Evolutionary conservation across 1,140 invertebrate species (phyloP).

Genomic region (Gonioctena quinquepunctata): DNA sequence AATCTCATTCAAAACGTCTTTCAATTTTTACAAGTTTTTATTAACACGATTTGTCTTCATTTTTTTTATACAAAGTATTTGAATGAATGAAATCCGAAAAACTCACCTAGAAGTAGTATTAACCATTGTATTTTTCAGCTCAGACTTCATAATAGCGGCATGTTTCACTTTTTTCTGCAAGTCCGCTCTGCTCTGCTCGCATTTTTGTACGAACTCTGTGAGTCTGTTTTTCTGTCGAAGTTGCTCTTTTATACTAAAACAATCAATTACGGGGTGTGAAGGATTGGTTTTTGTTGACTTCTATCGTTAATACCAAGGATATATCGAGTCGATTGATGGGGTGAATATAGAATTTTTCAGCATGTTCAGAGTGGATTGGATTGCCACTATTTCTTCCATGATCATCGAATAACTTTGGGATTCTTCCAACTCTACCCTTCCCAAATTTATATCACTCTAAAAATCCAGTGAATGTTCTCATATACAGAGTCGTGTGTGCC

Average conservation of each 20-base stretch:
- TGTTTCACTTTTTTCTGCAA: constrained; percentile 61
- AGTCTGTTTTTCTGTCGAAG: constrained; percentile 59
- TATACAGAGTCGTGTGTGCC: too few relatives aligned
- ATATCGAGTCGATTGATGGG: constrained; percentile 56
- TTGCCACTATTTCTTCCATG: constrained; percentile 55
- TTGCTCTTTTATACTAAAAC: constrained; percentile 63
- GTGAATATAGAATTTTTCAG: constrained; percentile 58
- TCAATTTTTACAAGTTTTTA: too few relatives aligned
- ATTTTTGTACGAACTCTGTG: constrained; percentile 57
- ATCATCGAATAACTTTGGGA: constrained; percentile 55
- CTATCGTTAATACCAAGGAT: constrained; percentile 52
- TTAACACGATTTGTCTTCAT: too few relatives aligned
- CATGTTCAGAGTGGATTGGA: constrained; percentile 60
- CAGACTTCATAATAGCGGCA: constrained; percentile 60
- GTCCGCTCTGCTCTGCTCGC: constrained; percentile 57
- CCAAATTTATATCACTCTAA: constrained; percentile 56
- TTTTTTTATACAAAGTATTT: too few relatives aligned
- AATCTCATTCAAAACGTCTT: too few relatives aligned
- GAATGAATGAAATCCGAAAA: too few relatives aligned
- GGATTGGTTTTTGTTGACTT: too few relatives aligned
- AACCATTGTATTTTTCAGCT: constrained; percentile 61
- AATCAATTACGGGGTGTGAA: background rate
- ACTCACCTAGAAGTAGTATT: constrained; percentile 59
- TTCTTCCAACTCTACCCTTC: constrained; percentile 38
- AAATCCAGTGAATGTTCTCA: too few relatives aligned